A percentile compares a stretch with the other conserved stretches of the same genome.
These are phyloP conservation scores for Apus apus DNA, from an alignment of 2,113 vertebrate genomes.

Conservation along the genomic window DNA sequence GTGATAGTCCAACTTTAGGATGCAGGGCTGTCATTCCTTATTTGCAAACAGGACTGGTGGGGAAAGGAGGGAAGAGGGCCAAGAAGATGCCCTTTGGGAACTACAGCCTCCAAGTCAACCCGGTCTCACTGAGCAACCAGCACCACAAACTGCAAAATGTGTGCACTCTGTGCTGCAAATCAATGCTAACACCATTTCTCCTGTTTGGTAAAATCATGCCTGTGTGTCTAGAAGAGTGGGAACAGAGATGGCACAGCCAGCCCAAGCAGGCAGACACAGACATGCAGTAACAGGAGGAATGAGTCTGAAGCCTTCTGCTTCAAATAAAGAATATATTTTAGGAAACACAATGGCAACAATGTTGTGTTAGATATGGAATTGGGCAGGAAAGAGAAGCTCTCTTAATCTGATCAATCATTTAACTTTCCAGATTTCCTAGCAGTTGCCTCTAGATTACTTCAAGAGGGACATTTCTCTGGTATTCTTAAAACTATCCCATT, in stretches of 20 bases:
- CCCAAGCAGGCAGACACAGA: not conserved
- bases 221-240: fast-evolving
- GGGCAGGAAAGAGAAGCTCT: not conserved
- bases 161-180: not conserved
- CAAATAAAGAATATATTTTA: not conserved
- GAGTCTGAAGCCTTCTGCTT: not conserved
- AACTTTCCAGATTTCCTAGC: not conserved
- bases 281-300: not conserved
- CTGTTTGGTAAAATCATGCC: not conserved
- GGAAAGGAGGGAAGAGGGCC: not conserved
- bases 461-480: not conserved
- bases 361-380: not conserved
- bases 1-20: not conserved
- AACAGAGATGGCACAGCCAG: not conserved
- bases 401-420: not conserved
- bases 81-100: not conserved
- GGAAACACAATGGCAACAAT: not conserved
- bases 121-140: not conserved
- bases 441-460: not conserved
- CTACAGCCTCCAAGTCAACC: not conserved
- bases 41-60: not conserved
- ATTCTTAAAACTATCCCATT: not conserved
- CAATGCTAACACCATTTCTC: not conserved
- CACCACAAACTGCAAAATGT: not conserved
- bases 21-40: not conserved